Percentiles rank a stretch among this genome's conserved stretches.
phyloP scores from a whole-genome alignment of 2,888 invertebrate species.

The Cancer borealis region DNA sequence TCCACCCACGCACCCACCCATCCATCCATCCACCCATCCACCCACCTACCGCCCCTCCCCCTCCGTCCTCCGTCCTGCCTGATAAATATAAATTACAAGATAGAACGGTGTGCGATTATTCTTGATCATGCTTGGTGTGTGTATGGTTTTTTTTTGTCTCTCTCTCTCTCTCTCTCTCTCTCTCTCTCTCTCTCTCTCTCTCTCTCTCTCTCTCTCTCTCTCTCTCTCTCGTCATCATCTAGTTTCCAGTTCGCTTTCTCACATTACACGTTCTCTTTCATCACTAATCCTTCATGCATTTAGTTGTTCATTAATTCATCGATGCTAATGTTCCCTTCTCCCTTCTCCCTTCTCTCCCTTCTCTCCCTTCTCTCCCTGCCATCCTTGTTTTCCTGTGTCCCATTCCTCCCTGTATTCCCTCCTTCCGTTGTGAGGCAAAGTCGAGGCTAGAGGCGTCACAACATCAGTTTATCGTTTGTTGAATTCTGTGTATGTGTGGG shows the following conservation, averaged over 20 bases:
- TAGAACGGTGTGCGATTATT: neutral
- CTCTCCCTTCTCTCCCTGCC: neutral
- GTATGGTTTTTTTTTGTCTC: neutral
- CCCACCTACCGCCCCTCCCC: too few species aligned
- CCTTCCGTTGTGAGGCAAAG: neutral
- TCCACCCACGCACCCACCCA: neutral
- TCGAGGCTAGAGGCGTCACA: neutral
- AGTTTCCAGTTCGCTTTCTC: neutral
- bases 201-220: neutral
- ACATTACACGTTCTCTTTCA: neutral
- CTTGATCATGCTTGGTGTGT: neutral
- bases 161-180: constrained; percentile 30
- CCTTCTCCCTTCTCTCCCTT: neutral
- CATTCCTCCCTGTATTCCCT: neutral
- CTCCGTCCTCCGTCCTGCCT: neutral
- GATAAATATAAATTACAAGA: neutral
- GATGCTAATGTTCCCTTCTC: neutral
- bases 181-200: neutral
- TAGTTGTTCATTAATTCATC: too few species aligned
- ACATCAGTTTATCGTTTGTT: neutral
- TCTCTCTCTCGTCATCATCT: neutral
- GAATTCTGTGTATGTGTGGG: neutral
- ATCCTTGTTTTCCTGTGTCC: neutral
- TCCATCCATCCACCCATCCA: neutral
- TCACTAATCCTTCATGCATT: too few species aligned